A percentile compares a stretch with the other conserved stretches of the same genome.
These are phyloP conservation scores for Belonocnema kinseyi DNA, from an alignment of 1,140 invertebrate genomes.

Conservation along the genomic window DNA sequence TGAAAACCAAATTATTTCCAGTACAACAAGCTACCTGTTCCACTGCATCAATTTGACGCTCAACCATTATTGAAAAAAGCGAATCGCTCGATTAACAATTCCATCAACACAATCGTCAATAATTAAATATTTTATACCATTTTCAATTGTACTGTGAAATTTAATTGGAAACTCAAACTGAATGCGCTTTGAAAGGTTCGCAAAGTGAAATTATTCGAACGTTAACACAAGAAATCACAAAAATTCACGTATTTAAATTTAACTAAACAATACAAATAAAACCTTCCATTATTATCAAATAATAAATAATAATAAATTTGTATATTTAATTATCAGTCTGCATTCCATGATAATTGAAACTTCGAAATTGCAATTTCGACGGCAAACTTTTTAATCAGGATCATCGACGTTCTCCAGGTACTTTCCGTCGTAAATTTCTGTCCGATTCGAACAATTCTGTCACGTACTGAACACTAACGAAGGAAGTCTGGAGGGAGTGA, in stretches of 20 bases:
- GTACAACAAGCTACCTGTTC: slow-evolving; percentile 20
- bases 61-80: not conserved
- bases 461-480: slow-evolving; percentile 54
- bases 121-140: slow-evolving; percentile 1
- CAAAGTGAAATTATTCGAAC: not conserved
- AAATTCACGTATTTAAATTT: not conserved
- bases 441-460: slow-evolving; percentile 43
- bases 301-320: not conserved
- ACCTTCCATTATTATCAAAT: not conserved
- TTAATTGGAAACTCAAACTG: not conserved
- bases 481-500: slow-evolving; percentile 47
- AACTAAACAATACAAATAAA: no score
- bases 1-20: not conserved
- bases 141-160: not conserved
- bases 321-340: not conserved
- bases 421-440: slow-evolving; percentile 11
- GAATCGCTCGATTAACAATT: not conserved
- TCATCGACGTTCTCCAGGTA: not conserved
- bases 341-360: not conserved
- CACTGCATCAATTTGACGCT: not conserved
- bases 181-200: not conserved
- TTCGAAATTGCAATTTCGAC: not conserved
- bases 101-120: not conserved
- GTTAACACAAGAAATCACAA: not conserved
- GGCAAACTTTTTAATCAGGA: not conserved